These are phyloP conservation scores for Labeo catla DNA, from an alignment of 2,113 vertebrate species.

Conservation along the genomic window DNA sequence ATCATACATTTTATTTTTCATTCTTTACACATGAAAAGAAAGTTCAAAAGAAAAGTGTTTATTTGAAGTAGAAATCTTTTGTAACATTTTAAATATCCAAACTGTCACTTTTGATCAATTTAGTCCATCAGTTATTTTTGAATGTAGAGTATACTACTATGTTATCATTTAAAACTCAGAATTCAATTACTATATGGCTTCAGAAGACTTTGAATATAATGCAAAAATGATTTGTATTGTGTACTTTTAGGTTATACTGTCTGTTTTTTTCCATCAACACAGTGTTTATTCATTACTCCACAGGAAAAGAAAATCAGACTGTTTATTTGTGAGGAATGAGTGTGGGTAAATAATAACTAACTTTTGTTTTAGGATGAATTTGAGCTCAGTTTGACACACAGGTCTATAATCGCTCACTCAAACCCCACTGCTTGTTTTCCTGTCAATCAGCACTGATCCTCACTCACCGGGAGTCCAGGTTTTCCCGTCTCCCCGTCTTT, in stretches of 20 bases:
- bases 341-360: background rate
- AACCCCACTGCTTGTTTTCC: background rate
- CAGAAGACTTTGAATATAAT: background rate
- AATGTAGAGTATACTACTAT: background rate
- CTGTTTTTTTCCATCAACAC: too few relatives aligned
- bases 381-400: background rate
- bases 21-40: too few relatives aligned
- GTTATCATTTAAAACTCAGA: background rate
- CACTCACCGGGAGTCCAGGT: slow-evolving; percentile 82
- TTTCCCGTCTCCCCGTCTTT: slow-evolving; percentile 79
- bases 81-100: background rate
- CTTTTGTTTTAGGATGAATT: background rate
- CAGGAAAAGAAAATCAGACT: background rate
- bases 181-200: background rate
- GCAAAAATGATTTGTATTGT: background rate
- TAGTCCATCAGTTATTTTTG: background rate
- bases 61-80: background rate
- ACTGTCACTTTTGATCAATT: background rate
- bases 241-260: background rate
- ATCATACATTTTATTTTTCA: too few relatives aligned
- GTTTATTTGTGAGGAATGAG: background rate
- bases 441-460: background rate
- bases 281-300: background rate
- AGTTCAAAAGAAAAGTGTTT: background rate
- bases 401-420: background rate